Base-by-base conservation (phyloP, 2,113 vertebrate species). In the Otis tarda region DNA sequence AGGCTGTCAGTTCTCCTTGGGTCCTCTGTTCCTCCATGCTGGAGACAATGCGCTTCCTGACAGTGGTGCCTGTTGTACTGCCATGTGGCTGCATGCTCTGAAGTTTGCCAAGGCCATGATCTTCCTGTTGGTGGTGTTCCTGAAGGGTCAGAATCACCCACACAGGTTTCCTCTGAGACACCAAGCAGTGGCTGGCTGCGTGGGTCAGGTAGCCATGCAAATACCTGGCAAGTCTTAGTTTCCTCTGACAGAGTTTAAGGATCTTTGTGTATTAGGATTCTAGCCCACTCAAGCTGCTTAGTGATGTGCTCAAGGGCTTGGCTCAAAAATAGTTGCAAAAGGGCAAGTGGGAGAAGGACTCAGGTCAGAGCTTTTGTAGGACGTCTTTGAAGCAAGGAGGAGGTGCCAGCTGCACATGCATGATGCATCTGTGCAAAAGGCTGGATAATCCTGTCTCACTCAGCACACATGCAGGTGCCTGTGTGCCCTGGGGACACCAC, bases 381-480 rank as follows among this genome's bases (percentile, higher is more conserved):
- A 20, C 15, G 3, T 14, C 19, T 53, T 20, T 67, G 12, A 43
- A 11, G 41, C 4, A 27, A 73, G 56, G 24, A 65, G 33, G 35
- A 60, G 33, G 30, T 33, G 35, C 7, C 41, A 56, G 4, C 31
- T 50, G 24, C 5, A 31, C 8, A 5, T 11, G 11, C 19, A 3
- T 24, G 52, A 35, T 18, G 52, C 6, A 8, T 49, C 30, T 41
- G 6, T 75, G 63, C 25, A 30, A n/a, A 47, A 67, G 55, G 22
- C 39, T 60, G 35, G 23, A 18, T 53, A 50, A 3, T 23, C 2
- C 39, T n/a, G 43, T 24, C 35, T 39, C 0, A 0, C 50, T 30
- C 11, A 6, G 22, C 35, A 52, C 25, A 3, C 0, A 1, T 6
- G 25, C 14, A 30, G 23, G 6, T 67, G 13, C 20, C 0, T 2